phyloP scores from a whole-genome alignment of 2,888 invertebrate genomes.

The Plebejus melissa region DNA sequence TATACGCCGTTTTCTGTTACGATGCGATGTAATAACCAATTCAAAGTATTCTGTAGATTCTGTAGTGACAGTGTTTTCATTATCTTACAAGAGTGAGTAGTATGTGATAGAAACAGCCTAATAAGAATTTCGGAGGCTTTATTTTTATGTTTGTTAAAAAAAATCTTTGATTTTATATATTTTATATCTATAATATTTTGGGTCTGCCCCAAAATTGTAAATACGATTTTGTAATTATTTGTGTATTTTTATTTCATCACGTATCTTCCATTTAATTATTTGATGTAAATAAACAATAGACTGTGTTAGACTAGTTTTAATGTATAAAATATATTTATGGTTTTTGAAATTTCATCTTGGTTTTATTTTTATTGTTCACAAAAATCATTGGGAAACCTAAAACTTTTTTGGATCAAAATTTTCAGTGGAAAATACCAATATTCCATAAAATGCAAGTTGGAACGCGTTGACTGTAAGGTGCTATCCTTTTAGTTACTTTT shows the following conservation, averaged over 20 bases:
- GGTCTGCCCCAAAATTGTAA: conserved; percentile 27
- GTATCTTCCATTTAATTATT: conserved; percentile 37
- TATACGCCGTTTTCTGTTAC: not conserved
- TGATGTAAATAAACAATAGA: conserved; percentile 40
- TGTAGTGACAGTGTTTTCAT: not conserved
- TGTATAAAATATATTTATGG: conserved; percentile 44
- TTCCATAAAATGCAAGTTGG: not conserved
- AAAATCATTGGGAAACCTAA: not conserved
- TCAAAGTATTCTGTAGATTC: not conserved
- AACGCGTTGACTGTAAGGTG: not conserved
- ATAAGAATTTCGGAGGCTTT: conserved; percentile 4
- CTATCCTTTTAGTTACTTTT: not conserved
- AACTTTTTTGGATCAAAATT: too few species aligned
- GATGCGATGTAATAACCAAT: conserved; percentile 24
- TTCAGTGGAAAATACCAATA: not conserved
- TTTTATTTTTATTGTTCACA: conserved; percentile 32
- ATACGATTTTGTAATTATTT: conserved; percentile 30
- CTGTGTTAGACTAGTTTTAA: conserved; percentile 41
- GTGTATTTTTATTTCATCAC: conserved; percentile 29
- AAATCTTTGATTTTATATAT: too few species aligned
- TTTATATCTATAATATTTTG: too few species aligned
- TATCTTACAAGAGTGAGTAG: not conserved
- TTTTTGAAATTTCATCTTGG: conserved; percentile 39
- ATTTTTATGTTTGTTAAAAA: conserved; percentile 21
- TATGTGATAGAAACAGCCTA: not conserved